Evolutionary conservation across 2,888 invertebrate species (phyloP), one percentile per base, ranked within the genome.

Genomic region (Magallana nippona): DNA sequence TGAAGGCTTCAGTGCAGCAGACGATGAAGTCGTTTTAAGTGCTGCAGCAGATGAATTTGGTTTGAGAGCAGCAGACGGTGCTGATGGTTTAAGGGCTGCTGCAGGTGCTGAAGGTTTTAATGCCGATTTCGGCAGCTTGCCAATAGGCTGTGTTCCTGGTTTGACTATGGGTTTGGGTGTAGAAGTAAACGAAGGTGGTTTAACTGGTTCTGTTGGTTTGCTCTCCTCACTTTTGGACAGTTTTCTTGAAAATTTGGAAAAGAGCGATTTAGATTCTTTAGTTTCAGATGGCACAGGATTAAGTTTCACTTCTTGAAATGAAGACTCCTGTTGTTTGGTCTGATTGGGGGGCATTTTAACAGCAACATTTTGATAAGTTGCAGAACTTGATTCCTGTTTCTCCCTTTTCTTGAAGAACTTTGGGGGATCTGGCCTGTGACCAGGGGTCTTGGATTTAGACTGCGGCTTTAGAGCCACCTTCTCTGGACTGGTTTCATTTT

Each of bases 151-250:
- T 44, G 55, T 27, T 44, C 86, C 83, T 77, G 80, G 79, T 71
- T 85, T 86, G 15, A 87, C 87, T 56, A 86, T 83, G 22, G 83
- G 85, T 83, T 86, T 88, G 80, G 86, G 8, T 87, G 89, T 56
- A 77, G 77, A 15, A 44, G 56, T 63, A 56, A 55, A 60, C 32
- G 80, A 57, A 63, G 80, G 27, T 32, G 80, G 17, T 80, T 80
- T 27, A 44, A 27, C 71, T 2, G 10, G 22, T 71, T 71, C 71
- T 13, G 22, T 32, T 27, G 32, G 32, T 71, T 71, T 71, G 71
- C 71, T 71, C 15, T 71, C 71, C 27, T 27, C 71, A 71, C 71
- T 71, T 71, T 32, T 71, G 1, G 80, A 55, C 11, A 13, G 22
- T 32, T 80, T 80, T 11, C 80, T 58, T 13, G 80, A 57, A 22